Base-by-base conservation (phyloP, 2,888 invertebrate species). In the Unio pictorum region DNA sequence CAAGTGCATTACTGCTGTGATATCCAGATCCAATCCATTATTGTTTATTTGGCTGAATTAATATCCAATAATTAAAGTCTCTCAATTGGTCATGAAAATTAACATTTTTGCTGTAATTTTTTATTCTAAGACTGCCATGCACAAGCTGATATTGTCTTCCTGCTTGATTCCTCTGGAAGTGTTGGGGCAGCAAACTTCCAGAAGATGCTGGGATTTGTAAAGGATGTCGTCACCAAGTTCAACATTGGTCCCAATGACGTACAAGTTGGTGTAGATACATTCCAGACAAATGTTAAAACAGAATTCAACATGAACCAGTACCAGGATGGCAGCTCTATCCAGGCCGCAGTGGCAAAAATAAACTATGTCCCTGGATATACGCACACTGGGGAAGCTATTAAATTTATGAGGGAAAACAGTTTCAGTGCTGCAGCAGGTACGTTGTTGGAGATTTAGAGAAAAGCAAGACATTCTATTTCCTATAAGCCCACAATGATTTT, bases 161-260 rank as follows among this genome's bases (percentile, higher is more conserved):
- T 84, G 20, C 72, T 85, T 67, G 85, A 85, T 58, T 80, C 84
- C 20, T 85, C 85, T 15, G 84, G 84, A 18, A 83, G 83, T 64
- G 85, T 85, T 7, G 81, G 81, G 1, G 66, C 76, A 1, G n/a
- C 67, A 58, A 84, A 84, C 75, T 85, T 83, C 78, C 61, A 81
- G 65, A 84, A 83, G 70, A 82, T 83, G 79, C 66, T 79, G 60
- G 64, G 61, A 8, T 85, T 85, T 61, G 84, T 84, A 20, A 67
- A 80, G 55, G 77, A 80, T 64, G 74, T 86, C 18, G 75, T 80
- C 54, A 75, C 74, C 45, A 77, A 78, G 61, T 86, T 84, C 69
- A 73, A 75, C 62, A 81, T 86, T 56, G 83, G 82, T 11, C 78
- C 80, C 57, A 72, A 76, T 56, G 78, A 80, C 61, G 79, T 77